These are phyloP conservation scores for Glossophaga mutica DNA, from an alignment of 2,797 vertebrate genomes.

Conservation along the genomic window DNA sequence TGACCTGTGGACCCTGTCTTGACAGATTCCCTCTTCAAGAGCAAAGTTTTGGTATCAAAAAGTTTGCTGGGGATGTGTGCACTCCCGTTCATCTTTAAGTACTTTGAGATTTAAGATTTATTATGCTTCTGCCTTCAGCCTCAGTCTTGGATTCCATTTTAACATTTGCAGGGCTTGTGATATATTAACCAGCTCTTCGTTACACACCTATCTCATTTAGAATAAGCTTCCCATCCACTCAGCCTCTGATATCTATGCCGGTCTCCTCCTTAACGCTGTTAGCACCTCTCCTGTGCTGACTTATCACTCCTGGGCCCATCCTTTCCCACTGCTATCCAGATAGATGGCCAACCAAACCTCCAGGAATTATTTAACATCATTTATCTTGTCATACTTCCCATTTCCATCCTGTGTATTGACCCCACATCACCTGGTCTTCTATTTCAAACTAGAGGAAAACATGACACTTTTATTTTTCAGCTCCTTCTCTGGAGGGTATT, in stretches of 20 bases:
- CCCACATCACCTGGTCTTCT: conserved; percentile 44
- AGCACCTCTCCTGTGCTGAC: neutral
- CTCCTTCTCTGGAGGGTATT: conserved; percentile 1
- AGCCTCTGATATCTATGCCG: neutral
- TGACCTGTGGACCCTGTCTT: neutral
- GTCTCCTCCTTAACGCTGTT: neutral
- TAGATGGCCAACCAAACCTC: neutral
- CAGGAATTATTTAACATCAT: conserved; percentile 31
- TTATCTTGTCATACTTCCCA: conserved; percentile 34
- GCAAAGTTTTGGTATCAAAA: neutral
- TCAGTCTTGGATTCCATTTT: neutral
- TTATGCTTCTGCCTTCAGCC: neutral
- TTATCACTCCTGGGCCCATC: neutral
- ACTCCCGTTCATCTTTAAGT: neutral
- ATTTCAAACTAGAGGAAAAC: conserved; percentile 32
- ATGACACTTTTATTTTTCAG: neutral
- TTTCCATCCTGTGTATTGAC: neutral
- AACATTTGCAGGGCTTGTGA: neutral
- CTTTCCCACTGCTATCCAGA: neutral
- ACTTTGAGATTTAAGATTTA: neutral
- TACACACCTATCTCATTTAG: neutral
- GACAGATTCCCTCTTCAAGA: neutral
- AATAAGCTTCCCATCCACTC: neutral
- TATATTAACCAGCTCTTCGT: neutral
- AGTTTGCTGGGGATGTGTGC: neutral